phyloP scores from a whole-genome alignment of 2,888 invertebrate species.

The Meloe dianella region DNA sequence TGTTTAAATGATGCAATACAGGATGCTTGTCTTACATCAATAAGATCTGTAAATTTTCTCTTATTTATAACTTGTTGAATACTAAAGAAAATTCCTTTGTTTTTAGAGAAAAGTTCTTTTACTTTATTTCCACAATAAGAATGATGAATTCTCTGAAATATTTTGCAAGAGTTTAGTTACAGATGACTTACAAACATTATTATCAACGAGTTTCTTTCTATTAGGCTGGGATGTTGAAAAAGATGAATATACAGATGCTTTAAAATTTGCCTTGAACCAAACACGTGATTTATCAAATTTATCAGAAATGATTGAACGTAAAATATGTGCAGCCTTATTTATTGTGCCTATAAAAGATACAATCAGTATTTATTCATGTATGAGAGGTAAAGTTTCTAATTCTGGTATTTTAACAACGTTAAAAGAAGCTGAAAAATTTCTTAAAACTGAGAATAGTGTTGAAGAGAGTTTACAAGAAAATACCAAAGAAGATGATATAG shows the following conservation, averaged over 20 bases:
- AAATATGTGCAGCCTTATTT: constrained; percentile 39
- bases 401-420: constrained; percentile 37
- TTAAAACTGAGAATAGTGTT: constrained; percentile 34
- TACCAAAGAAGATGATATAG: constrained; percentile 37
- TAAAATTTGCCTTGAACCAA: constrained; percentile 36
- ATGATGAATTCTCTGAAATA: constrained; percentile 42
- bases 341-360: constrained; percentile 40
- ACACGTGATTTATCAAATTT: constrained; percentile 35
- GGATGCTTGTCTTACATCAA: constrained; percentile 69
- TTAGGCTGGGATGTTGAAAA: constrained; percentile 50
- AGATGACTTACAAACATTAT: constrained; percentile 37
- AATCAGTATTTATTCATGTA: constrained; percentile 33
- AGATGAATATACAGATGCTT: constrained; percentile 40
- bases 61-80: constrained; percentile 64
- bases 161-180: constrained; percentile 42
- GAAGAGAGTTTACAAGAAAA: constrained; percentile 36
- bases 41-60: constrained; percentile 94
- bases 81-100: constrained; percentile 37
- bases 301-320: constrained; percentile 31
- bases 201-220: constrained; percentile 42
- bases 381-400: constrained; percentile 36
- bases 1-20: constrained; percentile 40
- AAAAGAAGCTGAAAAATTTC: constrained; percentile 33
- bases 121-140: constrained; percentile 47
- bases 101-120: constrained; percentile 36